These are phyloP conservation scores for Amaurobius ferox DNA, from an alignment of 2,888 invertebrate genomes.

Conservation along the genomic window DNA sequence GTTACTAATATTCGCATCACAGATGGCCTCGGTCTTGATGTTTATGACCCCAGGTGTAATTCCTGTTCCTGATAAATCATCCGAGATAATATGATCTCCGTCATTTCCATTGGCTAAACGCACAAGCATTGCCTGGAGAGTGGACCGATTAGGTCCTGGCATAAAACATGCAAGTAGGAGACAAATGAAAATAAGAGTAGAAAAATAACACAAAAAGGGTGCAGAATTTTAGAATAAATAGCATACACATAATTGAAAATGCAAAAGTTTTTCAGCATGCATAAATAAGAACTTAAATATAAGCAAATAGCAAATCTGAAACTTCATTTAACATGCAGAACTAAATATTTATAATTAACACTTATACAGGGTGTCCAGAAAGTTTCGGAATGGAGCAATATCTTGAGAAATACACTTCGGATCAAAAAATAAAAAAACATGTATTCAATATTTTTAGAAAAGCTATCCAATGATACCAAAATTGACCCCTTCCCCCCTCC, in stretches of 20 bases:
- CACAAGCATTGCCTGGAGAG: constrained; percentile 79
- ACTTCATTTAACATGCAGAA: not conserved
- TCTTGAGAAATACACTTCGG: no score
- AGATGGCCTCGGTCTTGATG: constrained; percentile 41
- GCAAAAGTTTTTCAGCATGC: constrained; percentile 46
- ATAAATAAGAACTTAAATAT: constrained; percentile 10
- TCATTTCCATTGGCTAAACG: constrained; percentile 75
- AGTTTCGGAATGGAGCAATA: no score
- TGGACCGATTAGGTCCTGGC: constrained; percentile 78
- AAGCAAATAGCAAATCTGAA: constrained; percentile 16
- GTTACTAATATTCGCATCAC: constrained; percentile 51
- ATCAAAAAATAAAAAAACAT: no score
- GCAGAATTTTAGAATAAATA: constrained; percentile 44
- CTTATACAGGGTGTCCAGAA: no score
- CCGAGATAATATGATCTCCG: constrained; percentile 48
- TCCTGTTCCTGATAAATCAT: constrained; percentile 54
- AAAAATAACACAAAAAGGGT: constrained; percentile 34
- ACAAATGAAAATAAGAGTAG: constrained; percentile 25
- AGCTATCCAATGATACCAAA: no score
- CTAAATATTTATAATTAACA: no score
- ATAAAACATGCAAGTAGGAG: constrained; percentile 49
- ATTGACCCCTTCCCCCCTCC: no score
- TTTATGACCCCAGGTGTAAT: constrained; percentile 47
- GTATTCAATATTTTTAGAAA: no score
- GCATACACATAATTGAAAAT: constrained; percentile 34